These are phyloP conservation scores for Venusia cambrica DNA, from an alignment of 2,888 invertebrate species.

Conservation along the genomic window DNA sequence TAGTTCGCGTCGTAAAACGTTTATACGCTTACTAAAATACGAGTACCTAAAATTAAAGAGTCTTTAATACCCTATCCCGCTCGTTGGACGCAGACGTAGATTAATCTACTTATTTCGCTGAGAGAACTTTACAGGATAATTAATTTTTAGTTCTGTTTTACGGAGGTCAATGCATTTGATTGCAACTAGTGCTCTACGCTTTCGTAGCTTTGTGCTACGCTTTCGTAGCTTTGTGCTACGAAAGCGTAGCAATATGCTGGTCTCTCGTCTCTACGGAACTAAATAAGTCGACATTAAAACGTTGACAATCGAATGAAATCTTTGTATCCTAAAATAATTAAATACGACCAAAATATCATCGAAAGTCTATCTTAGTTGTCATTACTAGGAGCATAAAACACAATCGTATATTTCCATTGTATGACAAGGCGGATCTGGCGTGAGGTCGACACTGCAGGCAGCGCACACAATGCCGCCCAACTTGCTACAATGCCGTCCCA, in stretches of 20 bases:
- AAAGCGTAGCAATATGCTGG: too few species aligned
- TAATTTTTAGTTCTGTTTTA: slow-evolving; percentile 19
- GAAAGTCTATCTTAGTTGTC: not conserved
- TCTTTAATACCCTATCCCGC: slow-evolving; percentile 54
- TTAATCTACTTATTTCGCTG: slow-evolving; percentile 42
- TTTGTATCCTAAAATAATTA: not conserved
- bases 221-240: too few species aligned
- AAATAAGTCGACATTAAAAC: too few species aligned
- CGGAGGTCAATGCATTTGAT: too few species aligned
- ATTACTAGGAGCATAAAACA: slow-evolving; percentile 5
- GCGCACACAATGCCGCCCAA: slow-evolving; percentile 47
- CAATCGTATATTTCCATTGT: slow-evolving; percentile 15
- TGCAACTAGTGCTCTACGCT: too few species aligned
- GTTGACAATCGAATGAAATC: too few species aligned
- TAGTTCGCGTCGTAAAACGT: slow-evolving; percentile 59
- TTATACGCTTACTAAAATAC: slow-evolving; percentile 59
- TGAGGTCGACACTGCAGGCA: slow-evolving; percentile 30
- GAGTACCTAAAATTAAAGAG: slow-evolving; percentile 58
- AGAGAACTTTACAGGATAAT: slow-evolving; percentile 32
- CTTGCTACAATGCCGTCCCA: slow-evolving; percentile 65
- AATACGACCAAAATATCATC: not conserved
- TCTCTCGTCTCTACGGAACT: too few species aligned
- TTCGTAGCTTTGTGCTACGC: too few species aligned
- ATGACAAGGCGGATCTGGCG: slow-evolving; percentile 17
- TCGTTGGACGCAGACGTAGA: slow-evolving; percentile 46